These are phyloP conservation scores for Hemitrygon akajei DNA, from an alignment of 2,797 vertebrate genomes.

Conservation along the genomic window DNA sequence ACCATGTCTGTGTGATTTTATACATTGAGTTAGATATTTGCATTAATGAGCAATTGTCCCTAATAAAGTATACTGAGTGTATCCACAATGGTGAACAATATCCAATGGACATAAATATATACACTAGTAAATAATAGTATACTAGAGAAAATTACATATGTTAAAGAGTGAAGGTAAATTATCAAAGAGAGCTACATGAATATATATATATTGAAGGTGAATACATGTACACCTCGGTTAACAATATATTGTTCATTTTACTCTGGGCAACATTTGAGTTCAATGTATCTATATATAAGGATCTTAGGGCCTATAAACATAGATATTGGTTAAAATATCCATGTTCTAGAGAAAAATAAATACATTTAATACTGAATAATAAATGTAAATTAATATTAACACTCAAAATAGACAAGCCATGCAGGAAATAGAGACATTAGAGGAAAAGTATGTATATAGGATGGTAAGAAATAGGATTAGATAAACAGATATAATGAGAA, in stretches of 20 bases:
- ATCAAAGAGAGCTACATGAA: too few species aligned
- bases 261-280: too few species aligned
- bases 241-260: background rate
- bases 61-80: background rate
- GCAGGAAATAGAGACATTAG: background rate
- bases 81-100: background rate
- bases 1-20: too few species aligned
- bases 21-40: too few species aligned
- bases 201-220: background rate
- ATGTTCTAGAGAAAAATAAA: background rate
- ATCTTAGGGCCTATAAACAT: background rate
- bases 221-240: background rate
- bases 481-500: background rate
- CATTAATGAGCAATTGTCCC: too few species aligned
- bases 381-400: background rate
- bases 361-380: background rate
- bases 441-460: background rate
- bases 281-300: too few species aligned
- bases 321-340: background rate
- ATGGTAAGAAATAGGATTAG: background rate
- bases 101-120: background rate
- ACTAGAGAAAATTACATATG: too few species aligned
- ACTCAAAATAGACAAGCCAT: background rate
- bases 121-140: background rate
- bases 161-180: too few species aligned